These are phyloP conservation scores for Eupithecia dodoneata DNA, from an alignment of 2,888 invertebrate species.

Conservation along the genomic window DNA sequence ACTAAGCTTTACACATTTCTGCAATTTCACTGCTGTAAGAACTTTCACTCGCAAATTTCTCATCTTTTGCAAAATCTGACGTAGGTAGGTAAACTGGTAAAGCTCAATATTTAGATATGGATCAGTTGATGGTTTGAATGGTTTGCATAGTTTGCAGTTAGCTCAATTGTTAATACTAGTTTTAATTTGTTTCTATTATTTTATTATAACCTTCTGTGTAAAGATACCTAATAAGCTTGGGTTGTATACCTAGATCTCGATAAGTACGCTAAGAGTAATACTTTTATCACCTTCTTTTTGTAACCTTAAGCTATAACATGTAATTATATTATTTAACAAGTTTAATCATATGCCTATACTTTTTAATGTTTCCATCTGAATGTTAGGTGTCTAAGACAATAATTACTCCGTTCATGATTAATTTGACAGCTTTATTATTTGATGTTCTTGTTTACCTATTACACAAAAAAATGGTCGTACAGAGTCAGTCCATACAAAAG, in stretches of 20 bases:
- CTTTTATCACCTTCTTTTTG: too few species aligned
- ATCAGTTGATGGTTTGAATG: too few species aligned
- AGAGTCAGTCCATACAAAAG: conserved; percentile 59
- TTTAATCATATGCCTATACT: too few species aligned
- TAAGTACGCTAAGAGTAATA: too few species aligned
- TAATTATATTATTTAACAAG: too few species aligned
- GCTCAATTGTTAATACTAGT: too few species aligned
- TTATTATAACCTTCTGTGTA: too few species aligned
- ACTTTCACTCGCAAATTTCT: conserved; percentile 1
- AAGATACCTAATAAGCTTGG: too few species aligned
- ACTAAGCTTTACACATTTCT: conserved; percentile 37
- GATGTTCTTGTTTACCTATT: neutral
- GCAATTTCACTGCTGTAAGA: neutral
- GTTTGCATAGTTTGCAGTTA: too few species aligned
- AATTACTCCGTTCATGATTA: neutral
- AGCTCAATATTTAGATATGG: neutral
- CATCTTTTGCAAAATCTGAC: neutral
- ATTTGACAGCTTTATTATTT: neutral
- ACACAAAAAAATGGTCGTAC: neutral
- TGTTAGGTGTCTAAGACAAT: neutral
- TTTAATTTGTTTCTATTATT: too few species aligned
- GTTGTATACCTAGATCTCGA: neutral
- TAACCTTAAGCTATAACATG: too few species aligned
- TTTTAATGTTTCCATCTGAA: neutral
- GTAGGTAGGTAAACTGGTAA: neutral